Percentiles rank a stretch among this genome's conserved stretches.
phyloP scores from a whole-genome alignment of 2,113 vertebrate genomes.

The Nicator chloris region DNA sequence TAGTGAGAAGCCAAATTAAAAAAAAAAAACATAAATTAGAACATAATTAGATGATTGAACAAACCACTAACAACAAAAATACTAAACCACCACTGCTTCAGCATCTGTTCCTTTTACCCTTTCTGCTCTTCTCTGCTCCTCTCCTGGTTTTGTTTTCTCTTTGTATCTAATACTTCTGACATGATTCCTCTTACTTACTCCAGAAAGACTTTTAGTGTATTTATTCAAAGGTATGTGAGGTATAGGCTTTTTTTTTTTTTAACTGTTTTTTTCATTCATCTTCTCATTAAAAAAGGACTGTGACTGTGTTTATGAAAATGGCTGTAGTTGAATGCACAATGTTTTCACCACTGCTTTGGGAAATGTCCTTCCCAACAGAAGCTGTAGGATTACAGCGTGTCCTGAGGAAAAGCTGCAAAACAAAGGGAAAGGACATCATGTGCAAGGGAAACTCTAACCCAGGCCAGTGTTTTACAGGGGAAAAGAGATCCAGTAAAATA shows the following conservation, averaged over 20 bases:
- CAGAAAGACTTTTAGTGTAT: neutral
- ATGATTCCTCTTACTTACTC: neutral
- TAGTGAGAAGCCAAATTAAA: neutral
- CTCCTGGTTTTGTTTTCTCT: neutral
- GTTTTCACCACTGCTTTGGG: neutral
- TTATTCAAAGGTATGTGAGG: neutral
- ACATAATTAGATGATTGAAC: neutral
- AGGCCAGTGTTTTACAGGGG: neutral
- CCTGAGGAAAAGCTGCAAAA: neutral
- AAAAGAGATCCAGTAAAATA: neutral
- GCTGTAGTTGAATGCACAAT: neutral
- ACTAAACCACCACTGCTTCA: neutral
- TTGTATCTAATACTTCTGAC: neutral
- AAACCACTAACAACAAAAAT: neutral
- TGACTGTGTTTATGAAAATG: neutral
- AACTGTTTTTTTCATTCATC: rapidly evolving
- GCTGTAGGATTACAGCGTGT: rapidly evolving
- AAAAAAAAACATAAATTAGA: neutral
- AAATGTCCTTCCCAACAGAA: neutral
- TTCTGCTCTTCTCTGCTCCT: neutral
- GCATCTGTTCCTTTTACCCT: neutral
- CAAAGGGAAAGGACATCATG: neutral
- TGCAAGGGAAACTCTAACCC: neutral
- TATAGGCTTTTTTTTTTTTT: neutral
- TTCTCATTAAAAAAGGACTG: neutral